Percentiles rank a stretch among this genome's conserved stretches.
These are phyloP conservation scores for Salpingus planirostris DNA, from an alignment of 2,888 invertebrate species.

Conservation along the genomic window DNA sequence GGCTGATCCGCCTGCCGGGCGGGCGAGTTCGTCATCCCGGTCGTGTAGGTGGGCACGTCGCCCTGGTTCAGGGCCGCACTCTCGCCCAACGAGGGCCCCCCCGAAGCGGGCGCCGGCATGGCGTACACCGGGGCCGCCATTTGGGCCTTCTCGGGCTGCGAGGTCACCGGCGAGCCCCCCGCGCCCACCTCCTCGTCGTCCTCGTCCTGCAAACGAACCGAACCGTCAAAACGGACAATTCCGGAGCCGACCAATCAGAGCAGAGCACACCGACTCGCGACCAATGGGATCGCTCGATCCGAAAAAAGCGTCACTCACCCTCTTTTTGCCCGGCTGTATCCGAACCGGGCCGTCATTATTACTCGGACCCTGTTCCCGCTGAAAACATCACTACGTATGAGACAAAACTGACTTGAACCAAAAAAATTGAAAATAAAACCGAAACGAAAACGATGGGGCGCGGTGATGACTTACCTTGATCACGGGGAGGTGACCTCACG, in stretches of 20 bases:
- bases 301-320: constrained; percentile 30
- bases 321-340: constrained; percentile 30
- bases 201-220: constrained; percentile 24
- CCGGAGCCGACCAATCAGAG: constrained; percentile 3
- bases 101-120: constrained; percentile 48
- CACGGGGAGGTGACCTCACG: constrained; percentile 3
- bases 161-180: constrained; percentile 38
- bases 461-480: constrained; percentile 11
- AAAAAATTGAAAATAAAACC: constrained; percentile 16
- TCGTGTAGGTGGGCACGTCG: constrained; percentile 45
- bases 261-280: constrained; percentile 1
- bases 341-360: constrained; percentile 24
- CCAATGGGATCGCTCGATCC: not conserved
- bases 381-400: constrained; percentile 36
- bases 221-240: constrained; percentile 1
- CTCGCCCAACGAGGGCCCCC: constrained; percentile 58
- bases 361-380: constrained; percentile 35
- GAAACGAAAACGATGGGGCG: constrained; percentile 1
- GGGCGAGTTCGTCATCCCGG: no score
- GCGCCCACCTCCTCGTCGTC: constrained; percentile 33
- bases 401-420: constrained; percentile 25
- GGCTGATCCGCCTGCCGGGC: no score
- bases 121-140: constrained; percentile 49
- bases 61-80: constrained; percentile 59
- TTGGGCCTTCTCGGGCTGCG: constrained; percentile 40